Conservation (phyloP, 2,888 invertebrate species). For the Acleris emargana region DNA sequence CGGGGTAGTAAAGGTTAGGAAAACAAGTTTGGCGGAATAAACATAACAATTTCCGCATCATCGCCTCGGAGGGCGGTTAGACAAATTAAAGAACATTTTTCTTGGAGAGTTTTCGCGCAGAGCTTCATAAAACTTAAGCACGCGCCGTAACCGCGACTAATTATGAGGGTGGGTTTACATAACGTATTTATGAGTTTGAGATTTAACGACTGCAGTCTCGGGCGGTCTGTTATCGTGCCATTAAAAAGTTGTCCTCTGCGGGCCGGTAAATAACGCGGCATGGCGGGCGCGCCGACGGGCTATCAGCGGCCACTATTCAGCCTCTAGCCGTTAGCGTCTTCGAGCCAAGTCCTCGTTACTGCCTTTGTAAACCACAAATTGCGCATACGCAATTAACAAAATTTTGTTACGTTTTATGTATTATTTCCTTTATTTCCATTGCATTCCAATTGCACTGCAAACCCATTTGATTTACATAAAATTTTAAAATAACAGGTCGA, state of each 20-base stretch:
- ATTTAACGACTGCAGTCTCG: slow-evolving; percentile 78
- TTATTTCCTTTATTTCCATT: neutral
- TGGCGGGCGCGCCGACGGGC: slow-evolving; percentile 42
- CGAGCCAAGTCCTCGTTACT: neutral
- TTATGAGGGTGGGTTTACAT: slow-evolving; percentile 83
- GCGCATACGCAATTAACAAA: neutral
- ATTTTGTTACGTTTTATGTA: neutral
- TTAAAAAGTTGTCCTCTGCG: slow-evolving; percentile 82
- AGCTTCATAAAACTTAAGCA: slow-evolving; percentile 81
- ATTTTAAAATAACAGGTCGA: too few species aligned
- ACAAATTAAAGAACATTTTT: slow-evolving; percentile 82
- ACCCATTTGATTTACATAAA: too few species aligned
- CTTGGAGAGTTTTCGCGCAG: slow-evolving; percentile 62
- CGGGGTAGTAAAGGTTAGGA: slow-evolving; percentile 59
- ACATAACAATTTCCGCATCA: slow-evolving; percentile 78
- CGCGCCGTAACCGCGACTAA: slow-evolving; percentile 80
- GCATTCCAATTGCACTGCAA: neutral
- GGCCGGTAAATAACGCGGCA: slow-evolving; percentile 78
- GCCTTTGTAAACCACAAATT: neutral
- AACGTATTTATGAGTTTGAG: slow-evolving; percentile 82
- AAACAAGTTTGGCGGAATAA: slow-evolving; percentile 70
- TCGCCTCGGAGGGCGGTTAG: slow-evolving; percentile 67
- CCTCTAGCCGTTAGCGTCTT: neutral
- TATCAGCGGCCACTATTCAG: slow-evolving; percentile 6
- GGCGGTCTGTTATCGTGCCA: slow-evolving; percentile 81